phyloP scores from a whole-genome alignment of 2,113 vertebrate genomes.

The Oncorhynchus gorbuscha region DNA sequence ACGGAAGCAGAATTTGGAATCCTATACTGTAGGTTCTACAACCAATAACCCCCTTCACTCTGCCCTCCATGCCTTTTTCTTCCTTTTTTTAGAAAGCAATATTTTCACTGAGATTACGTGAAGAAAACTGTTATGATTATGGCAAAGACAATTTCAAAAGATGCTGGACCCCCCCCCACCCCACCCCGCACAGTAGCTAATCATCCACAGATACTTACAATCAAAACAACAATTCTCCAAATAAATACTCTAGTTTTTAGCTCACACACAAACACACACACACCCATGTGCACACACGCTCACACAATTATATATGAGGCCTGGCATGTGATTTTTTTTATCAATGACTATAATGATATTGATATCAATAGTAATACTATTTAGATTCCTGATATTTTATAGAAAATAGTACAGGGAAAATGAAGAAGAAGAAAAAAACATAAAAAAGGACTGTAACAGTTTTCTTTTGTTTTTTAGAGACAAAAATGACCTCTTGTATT shows the following conservation, averaged over 20 bases:
- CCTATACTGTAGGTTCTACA: slow-evolving; percentile 45
- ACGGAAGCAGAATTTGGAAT: slow-evolving; percentile 52
- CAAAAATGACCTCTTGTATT: slow-evolving; percentile 85
- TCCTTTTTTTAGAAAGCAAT: slow-evolving; percentile 83
- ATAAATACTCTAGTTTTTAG: slow-evolving; percentile 67
- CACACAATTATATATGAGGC: slow-evolving; percentile 76
- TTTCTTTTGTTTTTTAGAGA: slow-evolving; percentile 80
- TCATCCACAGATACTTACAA: slow-evolving; percentile 75
- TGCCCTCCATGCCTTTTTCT: slow-evolving; percentile 72
- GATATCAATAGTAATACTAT: slow-evolving; percentile 83
- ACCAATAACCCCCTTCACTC: slow-evolving; percentile 65
- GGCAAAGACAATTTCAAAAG: slow-evolving; percentile 80
- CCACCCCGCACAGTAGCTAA: slow-evolving; percentile 72
- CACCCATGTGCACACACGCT: no score
- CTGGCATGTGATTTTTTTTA: slow-evolving; percentile 86
- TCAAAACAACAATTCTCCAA: slow-evolving; percentile 67
- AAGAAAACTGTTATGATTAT: slow-evolving; percentile 72
- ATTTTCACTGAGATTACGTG: slow-evolving; percentile 81
- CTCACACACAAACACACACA: slow-evolving; percentile 10
- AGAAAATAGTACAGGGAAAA: slow-evolving; percentile 75
- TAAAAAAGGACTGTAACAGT: slow-evolving; percentile 75
- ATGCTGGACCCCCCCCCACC: slow-evolving; percentile 77
- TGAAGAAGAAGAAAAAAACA: slow-evolving; percentile 52
- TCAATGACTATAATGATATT: slow-evolving; percentile 80
- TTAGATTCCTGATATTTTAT: slow-evolving; percentile 83